Evolutionary conservation across 1,140 invertebrate species (phyloP).

Genomic region (Propsilocerus akamusi): DNA sequence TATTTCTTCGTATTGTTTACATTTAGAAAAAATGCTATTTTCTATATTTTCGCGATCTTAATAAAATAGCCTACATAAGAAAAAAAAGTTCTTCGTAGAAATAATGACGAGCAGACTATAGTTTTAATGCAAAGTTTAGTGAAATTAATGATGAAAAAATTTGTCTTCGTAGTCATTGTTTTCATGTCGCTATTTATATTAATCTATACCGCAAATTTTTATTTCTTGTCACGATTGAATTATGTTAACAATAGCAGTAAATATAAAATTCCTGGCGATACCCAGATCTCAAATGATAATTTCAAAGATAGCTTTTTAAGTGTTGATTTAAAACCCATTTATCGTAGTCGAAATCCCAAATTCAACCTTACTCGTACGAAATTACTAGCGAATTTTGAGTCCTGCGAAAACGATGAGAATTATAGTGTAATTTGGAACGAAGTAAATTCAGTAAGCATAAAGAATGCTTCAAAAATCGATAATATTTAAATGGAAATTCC

Average conservation of each 20-base stretch:
- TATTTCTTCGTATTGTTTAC: too few species aligned
- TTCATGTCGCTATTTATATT: conserved; percentile 16
- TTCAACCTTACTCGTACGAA: conserved; percentile 24
- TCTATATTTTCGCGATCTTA: too few species aligned
- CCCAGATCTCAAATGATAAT: conserved; percentile 15
- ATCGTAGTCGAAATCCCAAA: conserved; percentile 22
- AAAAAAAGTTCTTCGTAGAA: too few species aligned
- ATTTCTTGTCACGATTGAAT: conserved; percentile 24
- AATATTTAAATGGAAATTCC: not conserved
- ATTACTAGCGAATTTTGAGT: conserved; percentile 21
- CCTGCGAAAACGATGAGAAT: conserved; percentile 15
- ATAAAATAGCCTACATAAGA: too few species aligned
- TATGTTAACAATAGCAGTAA: conserved; percentile 11
- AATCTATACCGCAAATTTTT: conserved; percentile 21
- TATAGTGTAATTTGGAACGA: conserved; percentile 22
- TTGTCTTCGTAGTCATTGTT: conserved; percentile 16
- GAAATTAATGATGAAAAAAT: too few species aligned
- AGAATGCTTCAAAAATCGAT: not conserved
- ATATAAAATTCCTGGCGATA: not conserved
- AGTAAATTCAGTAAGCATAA: conserved; percentile 21
- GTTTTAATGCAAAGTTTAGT: too few species aligned
- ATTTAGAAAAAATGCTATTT: too few species aligned
- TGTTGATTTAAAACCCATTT: conserved; percentile 18
- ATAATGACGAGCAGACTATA: too few species aligned
- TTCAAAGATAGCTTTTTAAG: conserved; percentile 16